Evolutionary conservation across 2,113 vertebrate species (phyloP).

Genomic region (Trichomycterus rosablanca): DNA sequence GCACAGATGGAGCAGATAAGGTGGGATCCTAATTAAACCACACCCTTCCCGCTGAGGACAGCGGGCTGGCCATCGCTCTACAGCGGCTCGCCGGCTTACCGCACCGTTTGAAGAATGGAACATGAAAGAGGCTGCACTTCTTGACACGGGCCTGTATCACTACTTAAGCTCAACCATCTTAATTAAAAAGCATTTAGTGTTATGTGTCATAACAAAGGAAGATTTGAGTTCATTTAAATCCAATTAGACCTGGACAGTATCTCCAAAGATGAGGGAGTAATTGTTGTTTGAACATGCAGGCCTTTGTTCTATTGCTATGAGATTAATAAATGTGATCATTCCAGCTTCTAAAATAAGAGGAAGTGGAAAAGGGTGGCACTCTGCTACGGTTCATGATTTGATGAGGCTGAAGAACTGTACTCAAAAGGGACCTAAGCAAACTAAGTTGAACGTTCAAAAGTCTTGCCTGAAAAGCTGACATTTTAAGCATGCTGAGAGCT

Average conservation of each 20-base stretch:
- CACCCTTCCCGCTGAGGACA: slow-evolving; percentile 50
- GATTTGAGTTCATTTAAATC: slow-evolving; percentile 99
- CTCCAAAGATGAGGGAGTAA: slow-evolving; percentile 72
- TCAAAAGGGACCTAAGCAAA: slow-evolving; percentile 55
- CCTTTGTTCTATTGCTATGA: slow-evolving; percentile 93
- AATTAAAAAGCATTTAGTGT: slow-evolving; percentile 95
- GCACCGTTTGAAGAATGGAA: slow-evolving; percentile 77
- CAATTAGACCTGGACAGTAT: slow-evolving; percentile 85
- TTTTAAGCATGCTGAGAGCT: not conserved
- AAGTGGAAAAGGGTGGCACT: slow-evolving; percentile 58
- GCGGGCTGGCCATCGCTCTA: slow-evolving; percentile 44
- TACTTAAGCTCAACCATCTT: slow-evolving; percentile 84
- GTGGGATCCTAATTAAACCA: slow-evolving; percentile 55
- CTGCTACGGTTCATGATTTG: slow-evolving; percentile 45
- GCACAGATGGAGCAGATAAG: slow-evolving; percentile 52
- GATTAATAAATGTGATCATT: slow-evolving; percentile 84
- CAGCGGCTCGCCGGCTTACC: slow-evolving; percentile 54
- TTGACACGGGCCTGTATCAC: slow-evolving; percentile 78
- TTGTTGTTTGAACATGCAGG: slow-evolving; percentile 87
- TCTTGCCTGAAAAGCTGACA: slow-evolving; percentile 4
- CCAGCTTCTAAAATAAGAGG: slow-evolving; percentile 77
- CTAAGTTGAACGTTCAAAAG: slow-evolving; percentile 14
- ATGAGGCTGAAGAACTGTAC: slow-evolving; percentile 49
- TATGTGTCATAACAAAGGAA: slow-evolving; percentile 92
- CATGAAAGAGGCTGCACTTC: slow-evolving; percentile 83